Conservation (phyloP, 2,113 vertebrate genomes). For the Dicaeum eximium region DNA sequence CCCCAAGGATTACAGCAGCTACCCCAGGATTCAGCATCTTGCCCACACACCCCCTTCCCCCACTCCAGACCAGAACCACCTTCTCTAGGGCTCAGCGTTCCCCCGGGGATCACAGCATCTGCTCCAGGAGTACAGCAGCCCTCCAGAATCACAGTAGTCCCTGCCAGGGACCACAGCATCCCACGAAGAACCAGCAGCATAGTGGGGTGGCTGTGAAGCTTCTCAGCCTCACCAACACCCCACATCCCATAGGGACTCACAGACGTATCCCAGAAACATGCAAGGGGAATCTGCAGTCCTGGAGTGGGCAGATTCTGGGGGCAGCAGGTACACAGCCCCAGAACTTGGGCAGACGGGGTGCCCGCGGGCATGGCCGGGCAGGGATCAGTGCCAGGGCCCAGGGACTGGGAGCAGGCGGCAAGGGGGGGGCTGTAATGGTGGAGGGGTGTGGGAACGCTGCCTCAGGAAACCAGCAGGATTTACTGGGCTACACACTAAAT, state of each 20-base stretch:
- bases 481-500: conserved; percentile 66
- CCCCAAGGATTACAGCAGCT: neutral
- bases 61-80: neutral
- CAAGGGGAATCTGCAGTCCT: neutral
- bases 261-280: neutral
- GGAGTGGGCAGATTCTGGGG: neutral
- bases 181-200: fast-evolving
- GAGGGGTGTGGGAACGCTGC: conserved; percentile 60
- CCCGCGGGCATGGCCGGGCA: fast-evolving
- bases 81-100: neutral
- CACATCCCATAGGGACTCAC: neutral
- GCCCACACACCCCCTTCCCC: neutral
- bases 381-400: neutral
- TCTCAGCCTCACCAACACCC: neutral
- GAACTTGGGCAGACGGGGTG: neutral
- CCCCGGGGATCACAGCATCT: neutral
- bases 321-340: neutral
- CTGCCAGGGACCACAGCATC: neutral
- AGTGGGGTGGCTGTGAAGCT: neutral
- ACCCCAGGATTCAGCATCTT: neutral
- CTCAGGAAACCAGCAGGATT: conserved; percentile 69
- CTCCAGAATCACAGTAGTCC: neutral
- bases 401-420: neutral
- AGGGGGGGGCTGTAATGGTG: neutral
- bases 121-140: neutral